Base-by-base conservation (phyloP, 2,888 invertebrate genomes). In the Nomada ferruginata region DNA sequence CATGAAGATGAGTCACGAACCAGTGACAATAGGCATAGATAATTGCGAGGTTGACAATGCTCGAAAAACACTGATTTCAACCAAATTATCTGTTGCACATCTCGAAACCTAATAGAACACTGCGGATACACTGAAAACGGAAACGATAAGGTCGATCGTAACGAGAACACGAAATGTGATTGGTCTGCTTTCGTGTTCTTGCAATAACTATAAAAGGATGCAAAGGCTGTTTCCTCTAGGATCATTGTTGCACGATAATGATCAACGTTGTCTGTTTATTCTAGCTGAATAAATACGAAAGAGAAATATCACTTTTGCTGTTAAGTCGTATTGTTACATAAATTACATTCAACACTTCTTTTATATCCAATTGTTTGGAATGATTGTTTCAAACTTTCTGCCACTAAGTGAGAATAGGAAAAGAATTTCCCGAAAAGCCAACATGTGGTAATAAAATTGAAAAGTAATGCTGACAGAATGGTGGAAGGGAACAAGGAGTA, bases 101-200 rank as follows among this genome's bases (percentile, higher is more conserved):
- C 20, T 36, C 5, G 4, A 1, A 53, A n/a, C 13, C 3, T 2
- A 23, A 71, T 42, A 20, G 23, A 20, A 23, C 13, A 20, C 29
- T 59, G 9, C 10, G 20, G 15, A 11, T 42, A 61, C 18, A 20
- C 60, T 23, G 20, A 23, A 52, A 70, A 60, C 26, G 44, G 60
- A 50, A 60, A 29, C 29, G 50, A 3, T 36, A 52, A 70, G 60
- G 60, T 71, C 60, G 70, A 71, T 29, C 18, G 59, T 50, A 36
- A 20, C 23, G 20, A 42, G 71, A 61, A 53, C 52, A 2, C 13
- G 7, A 4, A 44, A 47, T 59, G n/a, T 11, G 47, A 63, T 59
- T 47, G 55, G 18, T 23, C 63, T 47, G 23, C 47, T 3, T 63
- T 23, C 23, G 47, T 47, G 63, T 63, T 63, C 44, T 63, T 63